Conservation (phyloP, 2,888 invertebrate species). For the Fragum sueziense region DNA sequence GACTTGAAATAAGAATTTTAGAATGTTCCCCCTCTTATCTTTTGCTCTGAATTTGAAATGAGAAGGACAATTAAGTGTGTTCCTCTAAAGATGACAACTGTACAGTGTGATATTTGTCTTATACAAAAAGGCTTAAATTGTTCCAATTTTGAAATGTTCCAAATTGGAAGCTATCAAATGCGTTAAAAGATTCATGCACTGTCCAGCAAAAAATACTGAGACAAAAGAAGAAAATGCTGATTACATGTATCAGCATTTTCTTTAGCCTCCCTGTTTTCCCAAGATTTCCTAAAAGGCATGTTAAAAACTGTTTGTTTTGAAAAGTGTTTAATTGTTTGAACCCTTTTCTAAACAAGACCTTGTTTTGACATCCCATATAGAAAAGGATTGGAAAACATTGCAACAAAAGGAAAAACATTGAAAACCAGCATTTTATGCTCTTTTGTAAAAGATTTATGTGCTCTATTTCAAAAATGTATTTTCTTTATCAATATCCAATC, state of each 20-base stretch:
- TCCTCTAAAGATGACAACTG: no score
- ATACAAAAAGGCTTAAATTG: no score
- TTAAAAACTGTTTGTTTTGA: not conserved
- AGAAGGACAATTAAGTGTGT: no score
- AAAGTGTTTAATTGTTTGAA: not conserved
- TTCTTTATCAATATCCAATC: not conserved
- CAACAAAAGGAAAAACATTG: no score
- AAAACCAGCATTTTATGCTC: not conserved
- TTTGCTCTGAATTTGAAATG: no score
- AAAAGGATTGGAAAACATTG: no score
- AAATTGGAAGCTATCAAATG: not conserved
- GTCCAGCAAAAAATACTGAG: not conserved
- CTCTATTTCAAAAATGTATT: not conserved
- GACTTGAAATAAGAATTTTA: no score
- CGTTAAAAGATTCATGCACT: not conserved
- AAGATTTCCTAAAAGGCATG: not conserved
- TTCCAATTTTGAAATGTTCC: not conserved
- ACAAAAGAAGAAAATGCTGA: not conserved
- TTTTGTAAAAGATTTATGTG: not conserved
- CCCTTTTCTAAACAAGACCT: not conserved
- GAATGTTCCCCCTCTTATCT: no score
- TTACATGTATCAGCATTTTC: not conserved
- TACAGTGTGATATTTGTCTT: no score
- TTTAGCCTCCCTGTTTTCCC: not conserved
- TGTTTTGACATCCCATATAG: no score